A percentile compares a stretch with the other conserved stretches of the same genome.
These are phyloP conservation scores for Anodontia alba DNA, from an alignment of 2,888 invertebrate species.

Conservation along the genomic window DNA sequence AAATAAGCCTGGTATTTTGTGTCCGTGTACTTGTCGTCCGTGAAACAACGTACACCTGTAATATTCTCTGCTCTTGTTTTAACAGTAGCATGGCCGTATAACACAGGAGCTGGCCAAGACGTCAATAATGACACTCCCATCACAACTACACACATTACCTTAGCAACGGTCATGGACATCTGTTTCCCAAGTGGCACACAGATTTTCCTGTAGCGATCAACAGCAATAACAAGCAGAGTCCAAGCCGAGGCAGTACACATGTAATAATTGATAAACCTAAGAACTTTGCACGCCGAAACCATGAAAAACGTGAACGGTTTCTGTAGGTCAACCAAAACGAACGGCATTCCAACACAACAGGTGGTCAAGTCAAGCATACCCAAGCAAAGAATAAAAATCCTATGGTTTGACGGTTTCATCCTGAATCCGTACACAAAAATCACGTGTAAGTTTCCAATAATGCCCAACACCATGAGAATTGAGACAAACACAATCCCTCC, in stretches of 20 bases:
- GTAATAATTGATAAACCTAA: background rate
- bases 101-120: conserved; percentile 67
- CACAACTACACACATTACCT: background rate
- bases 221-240: background rate
- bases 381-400: background rate
- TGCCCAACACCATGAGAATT: background rate
- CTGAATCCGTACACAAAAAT: background rate
- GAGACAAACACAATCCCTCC: background rate
- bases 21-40: conserved; percentile 54
- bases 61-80: conserved; percentile 53
- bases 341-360: background rate
- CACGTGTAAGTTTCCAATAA: background rate
- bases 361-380: background rate
- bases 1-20: conserved; percentile 17
- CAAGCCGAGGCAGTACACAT: background rate
- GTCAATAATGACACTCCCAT: background rate
- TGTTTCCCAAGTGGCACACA: background rate
- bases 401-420: background rate
- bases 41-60: conserved; percentile 67
- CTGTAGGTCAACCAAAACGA: background rate
- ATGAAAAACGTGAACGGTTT: background rate
- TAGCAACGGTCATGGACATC: background rate
- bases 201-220: background rate
- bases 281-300: background rate
- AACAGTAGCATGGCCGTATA: conserved; percentile 68